Percentiles rank a stretch among this genome's conserved stretches.
These are phyloP conservation scores for Caenorhabditis latens DNA, from an alignment of 1,140 invertebrate genomes.

Conservation along the genomic window DNA sequence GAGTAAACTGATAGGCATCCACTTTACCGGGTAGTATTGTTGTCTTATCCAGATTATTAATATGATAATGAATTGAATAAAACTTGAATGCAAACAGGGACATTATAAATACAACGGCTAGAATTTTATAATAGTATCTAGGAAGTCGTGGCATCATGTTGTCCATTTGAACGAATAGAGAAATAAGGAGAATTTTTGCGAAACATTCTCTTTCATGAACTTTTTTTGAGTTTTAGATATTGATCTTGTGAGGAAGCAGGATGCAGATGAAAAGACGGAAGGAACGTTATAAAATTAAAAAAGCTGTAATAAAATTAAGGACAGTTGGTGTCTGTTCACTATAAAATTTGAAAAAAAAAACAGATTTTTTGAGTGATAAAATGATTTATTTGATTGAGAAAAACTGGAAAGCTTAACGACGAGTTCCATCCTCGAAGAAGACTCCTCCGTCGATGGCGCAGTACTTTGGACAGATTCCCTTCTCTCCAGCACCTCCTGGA, in stretches of 20 bases:
- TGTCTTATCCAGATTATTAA: too few species aligned
- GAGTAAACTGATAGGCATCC: not conserved
- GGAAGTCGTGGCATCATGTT: constrained; percentile 6
- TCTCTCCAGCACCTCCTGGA: constrained; percentile 66
- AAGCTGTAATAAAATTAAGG: too few species aligned
- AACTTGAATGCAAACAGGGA: not conserved
- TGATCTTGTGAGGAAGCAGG: not conserved
- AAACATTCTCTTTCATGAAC: not conserved
- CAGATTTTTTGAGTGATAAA: too few species aligned
- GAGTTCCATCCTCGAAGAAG: constrained; percentile 77
- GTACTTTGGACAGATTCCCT: constrained; percentile 77
- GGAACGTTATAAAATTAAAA: too few species aligned
- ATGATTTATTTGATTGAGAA: not conserved
- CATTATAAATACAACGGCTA: not conserved
- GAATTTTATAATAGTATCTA: not conserved
- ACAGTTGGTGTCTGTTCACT: too few species aligned
- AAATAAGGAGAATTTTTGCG: not conserved
- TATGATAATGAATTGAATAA: not conserved
- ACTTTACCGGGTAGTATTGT: not conserved
- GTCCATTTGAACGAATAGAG: not conserved
- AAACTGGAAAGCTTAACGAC: constrained; percentile 59
- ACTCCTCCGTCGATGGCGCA: constrained; percentile 76
- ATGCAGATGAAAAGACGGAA: not conserved
- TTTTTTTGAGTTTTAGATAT: constrained; percentile 4
- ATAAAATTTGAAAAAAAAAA: too few species aligned